A percentile compares a stretch with the other conserved stretches of the same genome.
phyloP scores from a whole-genome alignment of 2,888 invertebrate genomes.

The Amorpha juglandis region DNA sequence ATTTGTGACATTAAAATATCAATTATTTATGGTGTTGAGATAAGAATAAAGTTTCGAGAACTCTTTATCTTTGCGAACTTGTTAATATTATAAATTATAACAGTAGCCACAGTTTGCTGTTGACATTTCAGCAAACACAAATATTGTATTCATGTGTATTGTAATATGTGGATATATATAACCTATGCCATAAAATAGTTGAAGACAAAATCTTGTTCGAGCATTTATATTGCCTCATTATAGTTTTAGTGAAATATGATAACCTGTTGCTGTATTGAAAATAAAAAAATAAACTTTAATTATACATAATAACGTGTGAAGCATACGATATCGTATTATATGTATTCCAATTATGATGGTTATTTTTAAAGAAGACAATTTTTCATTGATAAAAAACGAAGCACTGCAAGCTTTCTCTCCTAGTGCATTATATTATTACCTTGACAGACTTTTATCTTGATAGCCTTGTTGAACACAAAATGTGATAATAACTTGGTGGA shows the following conservation, averaged over 20 bases:
- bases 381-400: conserved; percentile 22
- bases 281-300: background rate
- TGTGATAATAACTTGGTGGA: conserved; percentile 52
- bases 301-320: background rate
- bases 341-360: background rate
- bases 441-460: conserved; percentile 48
- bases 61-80: conserved; percentile 61
- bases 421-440: conserved; percentile 34
- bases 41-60: conserved; percentile 64
- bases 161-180: background rate
- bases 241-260: background rate
- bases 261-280: background rate
- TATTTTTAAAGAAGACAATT: background rate
- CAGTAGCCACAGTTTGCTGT: conserved; percentile 9
- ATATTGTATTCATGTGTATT: background rate
- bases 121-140: background rate
- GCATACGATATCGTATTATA: background rate
- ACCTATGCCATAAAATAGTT: background rate
- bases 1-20: conserved; percentile 84
- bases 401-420: conserved; percentile 28
- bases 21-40: conserved; percentile 81
- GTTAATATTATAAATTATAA: conserved; percentile 45
- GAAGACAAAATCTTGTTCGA: background rate
- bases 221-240: background rate
- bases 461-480: conserved; percentile 54